Percentiles rank a stretch among this genome's conserved stretches.
phyloP scores from a whole-genome alignment of 1,140 invertebrate genomes.

The Papilio aristodemus region DNA sequence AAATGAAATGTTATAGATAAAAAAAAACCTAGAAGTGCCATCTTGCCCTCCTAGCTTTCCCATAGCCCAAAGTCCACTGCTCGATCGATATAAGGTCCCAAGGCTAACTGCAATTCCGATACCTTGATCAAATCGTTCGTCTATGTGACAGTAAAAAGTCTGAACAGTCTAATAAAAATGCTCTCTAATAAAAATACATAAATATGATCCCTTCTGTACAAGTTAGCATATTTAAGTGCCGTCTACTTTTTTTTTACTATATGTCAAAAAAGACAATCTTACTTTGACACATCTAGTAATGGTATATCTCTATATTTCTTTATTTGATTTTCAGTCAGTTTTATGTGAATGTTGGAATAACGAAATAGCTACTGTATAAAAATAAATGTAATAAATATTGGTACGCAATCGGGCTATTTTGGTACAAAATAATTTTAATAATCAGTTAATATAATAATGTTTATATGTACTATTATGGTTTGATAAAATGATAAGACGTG shows the following conservation, averaged over 20 bases:
- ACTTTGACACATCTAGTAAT: not conserved
- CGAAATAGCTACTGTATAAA: constrained; percentile 7
- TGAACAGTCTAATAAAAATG: no score
- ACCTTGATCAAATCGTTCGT: no score
- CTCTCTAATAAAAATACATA: no score
- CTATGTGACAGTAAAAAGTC: no score
- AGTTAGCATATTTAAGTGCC: no score
- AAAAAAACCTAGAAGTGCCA: not conserved
- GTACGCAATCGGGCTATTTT: not conserved
- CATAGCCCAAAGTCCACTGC: not conserved
- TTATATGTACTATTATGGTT: no score
- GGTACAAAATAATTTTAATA: no score
- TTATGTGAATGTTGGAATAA: not conserved
- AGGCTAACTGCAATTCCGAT: no score
- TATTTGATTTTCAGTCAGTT: constrained; percentile 13
- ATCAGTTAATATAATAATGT: no score
- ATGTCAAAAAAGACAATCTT: not conserved
- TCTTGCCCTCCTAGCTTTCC: not conserved
- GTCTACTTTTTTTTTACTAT: not conserved
- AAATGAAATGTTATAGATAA: not conserved
- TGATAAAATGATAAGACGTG: no score
- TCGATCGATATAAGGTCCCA: no score
- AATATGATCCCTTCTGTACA: no score
- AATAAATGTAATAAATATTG: not conserved
- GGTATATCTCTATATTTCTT: not conserved